A percentile compares a stretch with the other conserved stretches of the same genome.
Conservation (phyloP, 2,113 vertebrate genomes). For the Callocephalon fimbriatum region DNA sequence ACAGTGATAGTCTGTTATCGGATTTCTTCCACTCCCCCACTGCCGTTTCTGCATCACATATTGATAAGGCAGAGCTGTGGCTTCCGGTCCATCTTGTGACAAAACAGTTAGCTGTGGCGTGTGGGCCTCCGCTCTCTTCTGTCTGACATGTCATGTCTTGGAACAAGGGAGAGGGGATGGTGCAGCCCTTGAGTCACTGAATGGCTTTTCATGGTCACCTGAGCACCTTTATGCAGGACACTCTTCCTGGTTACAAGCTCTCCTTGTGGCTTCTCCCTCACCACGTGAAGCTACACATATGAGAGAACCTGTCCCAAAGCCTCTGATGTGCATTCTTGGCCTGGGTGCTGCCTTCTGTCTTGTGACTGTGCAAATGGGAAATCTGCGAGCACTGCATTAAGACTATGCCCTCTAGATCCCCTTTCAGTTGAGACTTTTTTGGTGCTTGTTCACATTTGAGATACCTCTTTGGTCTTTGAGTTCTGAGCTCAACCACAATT, state of each 20-base stretch:
- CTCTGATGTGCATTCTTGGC: not conserved
- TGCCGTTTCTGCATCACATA: not conserved
- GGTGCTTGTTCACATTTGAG: not conserved
- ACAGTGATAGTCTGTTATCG: not conserved
- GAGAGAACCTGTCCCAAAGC: not conserved
- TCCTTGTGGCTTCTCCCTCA: not conserved
- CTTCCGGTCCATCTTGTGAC: not conserved
- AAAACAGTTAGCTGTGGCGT: rapidly evolving
- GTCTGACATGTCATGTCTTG: not conserved
- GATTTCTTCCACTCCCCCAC: not conserved
- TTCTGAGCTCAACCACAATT: not conserved
- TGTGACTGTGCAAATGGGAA: rapidly evolving
- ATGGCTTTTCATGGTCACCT: not conserved
- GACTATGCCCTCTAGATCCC: not conserved
- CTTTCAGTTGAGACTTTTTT: not conserved
- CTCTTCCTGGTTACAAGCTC: not conserved
- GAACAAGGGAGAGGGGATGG: rapidly evolving
- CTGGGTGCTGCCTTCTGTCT: not conserved
- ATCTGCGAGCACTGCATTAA: not conserved
- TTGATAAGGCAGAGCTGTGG: not conserved
- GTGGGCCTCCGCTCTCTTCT: rapidly evolving
- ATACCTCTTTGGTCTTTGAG: not conserved
- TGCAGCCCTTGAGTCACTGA: not conserved
- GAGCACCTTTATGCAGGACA: not conserved
- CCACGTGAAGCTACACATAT: rapidly evolving